These are phyloP conservation scores for Argentina silus DNA, from an alignment of 2,797 vertebrate genomes.

Conservation along the genomic window DNA sequence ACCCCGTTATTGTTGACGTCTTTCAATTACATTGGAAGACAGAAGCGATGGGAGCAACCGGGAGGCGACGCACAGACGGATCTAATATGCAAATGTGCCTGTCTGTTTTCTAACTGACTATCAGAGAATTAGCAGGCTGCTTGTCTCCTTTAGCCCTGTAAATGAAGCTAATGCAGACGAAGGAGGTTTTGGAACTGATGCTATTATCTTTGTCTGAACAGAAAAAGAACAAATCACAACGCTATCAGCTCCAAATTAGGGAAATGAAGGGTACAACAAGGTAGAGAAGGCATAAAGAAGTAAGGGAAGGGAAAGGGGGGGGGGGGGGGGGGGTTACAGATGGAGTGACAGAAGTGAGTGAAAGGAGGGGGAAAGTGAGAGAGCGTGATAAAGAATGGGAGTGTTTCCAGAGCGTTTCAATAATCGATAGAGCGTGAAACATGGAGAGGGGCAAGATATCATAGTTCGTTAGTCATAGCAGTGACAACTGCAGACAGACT, in stretches of 20 bases:
- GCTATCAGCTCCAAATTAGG: constrained; percentile 78
- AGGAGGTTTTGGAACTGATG: constrained; percentile 68
- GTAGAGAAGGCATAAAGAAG: constrained; percentile 49
- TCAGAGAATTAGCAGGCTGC: constrained; percentile 68
- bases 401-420: constrained; percentile 68
- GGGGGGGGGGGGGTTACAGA: constrained; percentile 42
- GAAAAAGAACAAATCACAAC: constrained; percentile 45
- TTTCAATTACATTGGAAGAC: constrained; percentile 41
- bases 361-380: constrained; percentile 24
- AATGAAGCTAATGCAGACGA: constrained; percentile 72
- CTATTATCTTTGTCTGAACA: constrained; percentile 65
- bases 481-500: constrained; percentile 69
- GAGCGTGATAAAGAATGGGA: constrained; percentile 54
- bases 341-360: constrained; percentile 51
- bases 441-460: constrained; percentile 61
- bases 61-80: constrained; percentile 24
- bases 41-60: not conserved
- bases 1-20: constrained; percentile 53
- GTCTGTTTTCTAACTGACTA: constrained; percentile 71
- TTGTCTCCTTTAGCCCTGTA: constrained; percentile 66
- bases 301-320: constrained; percentile 10
- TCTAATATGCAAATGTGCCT: constrained; percentile 70
- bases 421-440: constrained; percentile 74
- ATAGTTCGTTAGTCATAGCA: constrained; percentile 75
- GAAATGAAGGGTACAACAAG: constrained; percentile 76